Conservation (phyloP, 2,797 vertebrate species). For the Clarias laeviceps region DNA sequence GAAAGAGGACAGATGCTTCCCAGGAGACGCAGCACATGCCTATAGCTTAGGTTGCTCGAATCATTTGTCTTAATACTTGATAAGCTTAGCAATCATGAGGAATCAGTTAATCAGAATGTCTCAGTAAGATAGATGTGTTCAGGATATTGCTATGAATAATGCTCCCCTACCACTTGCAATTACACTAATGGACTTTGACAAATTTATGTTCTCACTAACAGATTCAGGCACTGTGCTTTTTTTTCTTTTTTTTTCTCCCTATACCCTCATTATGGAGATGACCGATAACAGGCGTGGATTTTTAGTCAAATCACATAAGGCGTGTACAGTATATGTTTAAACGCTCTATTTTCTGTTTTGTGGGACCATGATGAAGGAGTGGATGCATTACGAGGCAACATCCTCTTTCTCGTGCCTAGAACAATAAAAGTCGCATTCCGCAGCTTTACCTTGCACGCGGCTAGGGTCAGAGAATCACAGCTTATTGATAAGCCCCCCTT, state of each 20-base stretch:
- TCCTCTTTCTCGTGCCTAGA: constrained; percentile 22
- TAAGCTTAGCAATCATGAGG: constrained; percentile 56
- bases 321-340: background rate
- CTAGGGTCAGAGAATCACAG: constrained; percentile 22
- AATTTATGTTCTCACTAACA: constrained; percentile 49
- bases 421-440: constrained; percentile 47
- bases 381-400: constrained; percentile 10
- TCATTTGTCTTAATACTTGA: constrained; percentile 57
- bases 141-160: constrained; percentile 61
- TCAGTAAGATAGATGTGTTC: constrained; percentile 57
- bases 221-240: constrained; percentile 26
- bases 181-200: constrained; percentile 59
- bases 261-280: constrained; percentile 5
- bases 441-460: background rate
- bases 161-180: constrained; percentile 55
- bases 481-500: constrained; percentile 38
- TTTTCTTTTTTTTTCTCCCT: background rate
- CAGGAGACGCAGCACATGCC: constrained; percentile 26
- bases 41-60: constrained; percentile 26
- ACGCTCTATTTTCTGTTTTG: background rate
- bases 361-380: background rate
- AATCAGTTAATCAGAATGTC: constrained; percentile 57
- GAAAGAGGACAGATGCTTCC: constrained; percentile 32
- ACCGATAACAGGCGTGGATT: background rate
- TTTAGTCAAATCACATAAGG: background rate